Evolutionary conservation across 2,113 vertebrate genomes (phyloP).

Genomic region (Copsychus sechellarum): DNA sequence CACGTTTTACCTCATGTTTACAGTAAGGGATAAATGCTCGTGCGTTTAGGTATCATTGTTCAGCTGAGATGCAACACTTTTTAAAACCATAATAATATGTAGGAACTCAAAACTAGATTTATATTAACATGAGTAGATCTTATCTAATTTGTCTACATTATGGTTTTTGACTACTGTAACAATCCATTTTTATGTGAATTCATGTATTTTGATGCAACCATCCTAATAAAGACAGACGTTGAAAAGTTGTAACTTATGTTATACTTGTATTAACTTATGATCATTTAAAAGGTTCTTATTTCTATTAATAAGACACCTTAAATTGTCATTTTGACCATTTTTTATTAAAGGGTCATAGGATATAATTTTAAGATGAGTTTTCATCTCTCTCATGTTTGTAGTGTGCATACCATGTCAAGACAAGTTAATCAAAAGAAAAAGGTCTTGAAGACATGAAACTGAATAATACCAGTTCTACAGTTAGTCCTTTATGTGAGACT

Average conservation of each 20-base stretch:
- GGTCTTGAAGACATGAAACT: background rate
- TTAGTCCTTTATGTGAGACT: background rate
- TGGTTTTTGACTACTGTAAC: background rate
- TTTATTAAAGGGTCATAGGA: background rate
- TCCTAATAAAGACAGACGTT: background rate
- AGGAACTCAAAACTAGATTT: background rate
- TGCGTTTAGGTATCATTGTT: background rate
- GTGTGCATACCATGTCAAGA: background rate
- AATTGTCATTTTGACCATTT: background rate
- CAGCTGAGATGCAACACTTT: background rate
- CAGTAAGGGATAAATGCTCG: rapidly evolving
- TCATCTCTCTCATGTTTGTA: background rate
- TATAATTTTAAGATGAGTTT: background rate
- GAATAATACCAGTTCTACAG: background rate
- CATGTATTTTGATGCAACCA: background rate
- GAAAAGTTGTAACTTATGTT: background rate
- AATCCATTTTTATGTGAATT: background rate
- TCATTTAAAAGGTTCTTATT: background rate
- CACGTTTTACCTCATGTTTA: background rate
- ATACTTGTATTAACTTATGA: too few relatives aligned
- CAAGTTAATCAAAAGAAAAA: background rate
- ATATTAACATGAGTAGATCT: background rate
- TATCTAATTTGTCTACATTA: background rate
- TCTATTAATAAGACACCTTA: background rate
- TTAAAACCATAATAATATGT: background rate